Base-by-base conservation (phyloP, 1,140 invertebrate species). In the Orchestia grillus region DNA sequence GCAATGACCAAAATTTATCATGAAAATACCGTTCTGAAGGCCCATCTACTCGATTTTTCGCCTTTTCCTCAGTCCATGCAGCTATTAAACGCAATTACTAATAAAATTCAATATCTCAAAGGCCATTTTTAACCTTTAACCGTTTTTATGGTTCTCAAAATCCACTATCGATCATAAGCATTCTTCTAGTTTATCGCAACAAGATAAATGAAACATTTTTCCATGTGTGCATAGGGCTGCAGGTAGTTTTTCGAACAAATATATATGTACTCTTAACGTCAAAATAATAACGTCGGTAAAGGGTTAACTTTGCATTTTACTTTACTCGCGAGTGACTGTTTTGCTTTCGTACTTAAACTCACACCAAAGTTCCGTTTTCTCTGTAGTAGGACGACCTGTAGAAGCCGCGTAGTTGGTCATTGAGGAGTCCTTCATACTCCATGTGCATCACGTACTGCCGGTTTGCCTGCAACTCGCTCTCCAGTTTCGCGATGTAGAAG, bases 371-470 rank as follows among this genome's bases (percentile, higher is more conserved):
- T n/a, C 95, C 96, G 41, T 96, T 23, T 15, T 90, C 16, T n/a
- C 96, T 95, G 28, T 23, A 47, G 97, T 99, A 99, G 97, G 99
- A 99, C 97, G 98, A 99, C 62, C 99, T 98, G 97, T 99, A 99
- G 96, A 99, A 98, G 44, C 99, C 99, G 97, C 98, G 99, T 98
- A 99, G 99, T 97, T 99, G 99, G 97, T 99, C 99, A 97, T 99
- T 99, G 43, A 99, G 98, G 97, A 98, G 98, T 4, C 99, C 99
- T 0, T 98, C 98, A 97, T 99, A 99, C 94, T 98, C 97, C 96
- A 99, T 98, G 87, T 97, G 97, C 43, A 99, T 97, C 40, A 98
- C 97, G 97, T 99, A 99, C 96, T 98, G 97, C 97, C 0, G 97
- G 97, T 42, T 98, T 98, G 43, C 97, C 97, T 0, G 98, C 98